phyloP scores from a whole-genome alignment of 1,140 invertebrate species.

The Cataglyphis hispanica region DNA sequence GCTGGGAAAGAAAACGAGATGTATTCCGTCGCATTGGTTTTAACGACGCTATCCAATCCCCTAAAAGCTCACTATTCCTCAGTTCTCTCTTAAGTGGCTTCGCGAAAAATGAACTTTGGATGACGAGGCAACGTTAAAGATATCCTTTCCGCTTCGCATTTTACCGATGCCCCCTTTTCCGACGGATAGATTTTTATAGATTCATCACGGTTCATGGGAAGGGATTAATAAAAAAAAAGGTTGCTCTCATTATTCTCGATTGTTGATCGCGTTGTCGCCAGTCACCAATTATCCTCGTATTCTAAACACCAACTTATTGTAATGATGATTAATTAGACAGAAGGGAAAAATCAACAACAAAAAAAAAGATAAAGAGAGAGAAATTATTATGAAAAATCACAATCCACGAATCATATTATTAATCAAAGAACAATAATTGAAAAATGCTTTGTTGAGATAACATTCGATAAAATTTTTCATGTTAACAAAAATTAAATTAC shows the following conservation, averaged over 20 bases:
- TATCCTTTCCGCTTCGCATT: constrained; percentile 62
- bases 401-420: not conserved
- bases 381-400: not conserved
- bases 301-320: constrained; percentile 25
- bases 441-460: not conserved
- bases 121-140: constrained; percentile 72
- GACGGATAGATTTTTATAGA: constrained; percentile 72
- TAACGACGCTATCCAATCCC: constrained; percentile 37
- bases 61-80: constrained; percentile 28
- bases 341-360: not conserved
- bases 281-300: constrained; percentile 39
- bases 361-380: too few relatives aligned
- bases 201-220: constrained; percentile 70
- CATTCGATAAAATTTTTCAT: not conserved
- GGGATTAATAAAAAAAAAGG: constrained; percentile 37
- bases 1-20: not conserved
- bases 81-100: constrained; percentile 48
- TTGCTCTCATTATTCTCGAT: constrained; percentile 46
- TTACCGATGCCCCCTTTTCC: constrained; percentile 20
- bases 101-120: constrained; percentile 76
- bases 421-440: not conserved
- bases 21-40: constrained; percentile 28
- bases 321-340: constrained; percentile 36
- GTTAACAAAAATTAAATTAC: not conserved
- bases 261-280: constrained; percentile 17